Evolutionary conservation across 2,888 invertebrate genomes (phyloP).

Genomic region (Tuberolachnus salignus): DNA sequence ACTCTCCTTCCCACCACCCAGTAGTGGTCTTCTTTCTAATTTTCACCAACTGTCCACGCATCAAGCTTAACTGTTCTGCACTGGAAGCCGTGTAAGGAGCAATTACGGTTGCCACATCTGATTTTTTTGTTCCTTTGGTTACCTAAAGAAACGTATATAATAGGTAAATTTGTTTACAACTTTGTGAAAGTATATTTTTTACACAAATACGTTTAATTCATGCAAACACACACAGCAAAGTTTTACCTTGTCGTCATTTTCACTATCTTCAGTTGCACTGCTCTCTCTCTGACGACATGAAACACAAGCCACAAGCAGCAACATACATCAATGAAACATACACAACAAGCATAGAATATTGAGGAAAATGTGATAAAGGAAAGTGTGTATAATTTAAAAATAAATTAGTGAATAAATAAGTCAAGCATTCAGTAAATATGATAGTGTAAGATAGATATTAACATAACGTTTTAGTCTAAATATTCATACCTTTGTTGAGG

Average conservation of each 20-base stretch:
- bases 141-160: constrained; percentile 63
- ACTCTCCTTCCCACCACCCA: constrained; percentile 99
- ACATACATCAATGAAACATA: constrained; percentile 36
- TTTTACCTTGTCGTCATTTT: constrained; percentile 56
- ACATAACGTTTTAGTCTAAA: constrained; percentile 16
- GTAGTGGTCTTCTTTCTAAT: constrained; percentile 96
- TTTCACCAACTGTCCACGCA: constrained; percentile 90
- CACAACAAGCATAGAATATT: constrained; percentile 22
- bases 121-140: constrained; percentile 72
- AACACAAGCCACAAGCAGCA: constrained; percentile 47
- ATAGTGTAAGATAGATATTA: not conserved
- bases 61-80: constrained; percentile 86
- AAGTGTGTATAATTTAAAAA: constrained; percentile 4
- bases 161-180: not conserved
- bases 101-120: constrained; percentile 92
- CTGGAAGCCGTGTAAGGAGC: constrained; percentile 92
- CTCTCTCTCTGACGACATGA: constrained; percentile 45
- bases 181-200: not conserved
- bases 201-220: not conserved
- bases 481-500: constrained; percentile 54
- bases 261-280: constrained; percentile 55
- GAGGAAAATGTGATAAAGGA: not conserved
- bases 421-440: constrained; percentile 19
- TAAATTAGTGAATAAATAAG: constrained; percentile 21
- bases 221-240: constrained; percentile 34